These are phyloP conservation scores for Cottoperca gobio DNA, from an alignment of 2,797 vertebrate species.

Conservation along the genomic window DNA sequence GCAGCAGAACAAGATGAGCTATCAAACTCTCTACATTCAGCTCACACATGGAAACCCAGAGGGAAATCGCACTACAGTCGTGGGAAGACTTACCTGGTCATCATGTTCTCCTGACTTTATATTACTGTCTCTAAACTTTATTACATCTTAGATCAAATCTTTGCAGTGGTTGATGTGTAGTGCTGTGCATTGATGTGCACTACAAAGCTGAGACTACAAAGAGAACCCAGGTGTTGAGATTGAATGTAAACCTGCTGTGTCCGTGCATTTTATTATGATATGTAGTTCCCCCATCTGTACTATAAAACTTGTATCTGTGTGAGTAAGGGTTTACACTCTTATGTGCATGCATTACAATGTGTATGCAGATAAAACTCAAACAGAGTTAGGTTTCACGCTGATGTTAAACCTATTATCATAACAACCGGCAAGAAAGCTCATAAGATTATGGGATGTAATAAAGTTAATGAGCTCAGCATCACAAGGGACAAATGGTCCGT, in stretches of 20 bases:
- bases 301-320: slow-evolving; percentile 45
- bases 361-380: slow-evolving; percentile 15
- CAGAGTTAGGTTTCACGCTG: slow-evolving; percentile 37
- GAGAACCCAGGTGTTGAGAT: slow-evolving; percentile 25
- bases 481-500: slow-evolving; percentile 32
- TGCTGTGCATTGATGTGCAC: slow-evolving; percentile 16
- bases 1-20: neutral
- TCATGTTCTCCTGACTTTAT: slow-evolving; percentile 40
- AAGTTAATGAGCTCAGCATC: slow-evolving; percentile 68
- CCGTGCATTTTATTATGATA: slow-evolving; percentile 48
- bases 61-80: neutral
- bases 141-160: slow-evolving; percentile 52
- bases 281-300: slow-evolving; percentile 41
- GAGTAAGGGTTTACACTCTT: slow-evolving; percentile 5
- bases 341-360: slow-evolving; percentile 22
- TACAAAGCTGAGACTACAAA: slow-evolving; percentile 48
- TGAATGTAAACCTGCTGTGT: slow-evolving; percentile 48
- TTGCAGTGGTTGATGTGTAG: slow-evolving; percentile 23
- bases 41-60: slow-evolving; percentile 20
- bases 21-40: slow-evolving; percentile 5
- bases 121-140: slow-evolving; percentile 50
- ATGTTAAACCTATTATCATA: slow-evolving; percentile 68
- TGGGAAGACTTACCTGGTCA: slow-evolving; percentile 40
- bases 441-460: slow-evolving; percentile 74
- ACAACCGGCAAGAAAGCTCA: slow-evolving; percentile 49